Base-by-base conservation (phyloP, 1,140 invertebrate genomes). In the Penaeus indicus region DNA sequence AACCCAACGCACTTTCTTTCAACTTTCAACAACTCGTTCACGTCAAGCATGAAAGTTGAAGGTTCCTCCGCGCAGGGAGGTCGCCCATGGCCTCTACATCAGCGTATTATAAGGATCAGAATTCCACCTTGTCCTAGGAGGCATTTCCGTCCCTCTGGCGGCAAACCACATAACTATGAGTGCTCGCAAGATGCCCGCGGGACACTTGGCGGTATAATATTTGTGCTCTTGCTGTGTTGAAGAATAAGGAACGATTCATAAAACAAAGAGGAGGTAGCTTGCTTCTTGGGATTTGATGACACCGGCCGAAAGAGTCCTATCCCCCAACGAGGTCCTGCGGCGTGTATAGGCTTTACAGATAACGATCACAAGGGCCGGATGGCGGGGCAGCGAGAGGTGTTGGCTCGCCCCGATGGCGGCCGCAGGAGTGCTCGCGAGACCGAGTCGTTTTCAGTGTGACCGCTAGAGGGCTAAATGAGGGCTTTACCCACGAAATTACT, bases 1-100 rank as follows among this genome's bases (percentile, higher is more conserved):
- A 83, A 83, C 79, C 86, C 79, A 62, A 72, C 86, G 86, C 86
- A 88, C 86, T 88, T 88, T 88, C 86, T 88, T 88, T 88, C 86
- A 88, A 88, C 86, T 88, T 88, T 88, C 86, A 88, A 88, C 86
- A 88, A 88, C 86, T 88, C 86, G 86, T 88, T 88, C 86, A 83
- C 80, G 86, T 88, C 86, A 88, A 83, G 86, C 80, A 83, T 83
- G 80, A 88, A 88, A 88, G 86, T 83, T 88, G 67, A 81, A 82
- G 80, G 81, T 75, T 69, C 38, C 42, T 11, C 72, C 67, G 21
- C n/a, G 7, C 8, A 42, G 19, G 22, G 25, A 11, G 21, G 64
- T 63, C 60, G 25, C 21, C 21, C 42, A 64, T 60, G 85, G 67
- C 86, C 81, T 60, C 60, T 63, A 22, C 22, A 64, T 25, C 60